Evolutionary conservation across 2,113 vertebrate genomes (phyloP), one percentile per base, ranked within the genome.

Genomic region (Hoplias malabaricus): DNA sequence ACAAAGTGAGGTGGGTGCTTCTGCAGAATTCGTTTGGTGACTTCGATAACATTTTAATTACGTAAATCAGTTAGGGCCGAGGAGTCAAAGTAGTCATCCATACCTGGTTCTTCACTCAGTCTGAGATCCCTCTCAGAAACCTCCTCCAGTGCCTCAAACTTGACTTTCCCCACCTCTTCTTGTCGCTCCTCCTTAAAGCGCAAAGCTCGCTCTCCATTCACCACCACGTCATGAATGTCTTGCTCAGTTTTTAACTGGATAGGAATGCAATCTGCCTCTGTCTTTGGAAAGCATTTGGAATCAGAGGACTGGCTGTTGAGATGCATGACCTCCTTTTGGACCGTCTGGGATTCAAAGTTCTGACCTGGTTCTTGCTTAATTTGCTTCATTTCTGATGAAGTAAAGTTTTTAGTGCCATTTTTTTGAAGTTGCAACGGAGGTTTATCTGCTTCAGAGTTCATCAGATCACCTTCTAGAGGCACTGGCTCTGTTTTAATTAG

Each of bases 181-280:
- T 50, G 80, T 29, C 82, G 83, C n/a, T 62, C 79, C 38, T 86
- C 85, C 16, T 71, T 82, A 2, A 72, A 21, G 6, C 13, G 2
- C 0, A 72, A 62, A 53, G 79, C 77, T 0, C 36, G 16, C 63
- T 90, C 89, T 42, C 83, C 77, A 48, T 86, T 90, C 10, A 88
- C 75, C 34, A 54, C 63, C 34, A 48, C 77, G 34, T 79, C 66
- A 23, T 31, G 57, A 9, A 50, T 69, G n/a, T 83, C 84, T 4
- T 38, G 14, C 75, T 93, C 91, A 0, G 69, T 67, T 75, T 92
- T 92, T 0, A 89, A 14, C 65, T 62, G 34, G n/a, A 66, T 4
- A 7, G 69, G 34, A 48, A 25, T 36, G 23, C 25, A 56, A 10
- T 78, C 75, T 19, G 75, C 48, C 23, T 86, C 89, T 29, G 81